phyloP scores from a whole-genome alignment of 2,888 invertebrate species.

The Diloba caeruleocephala region DNA sequence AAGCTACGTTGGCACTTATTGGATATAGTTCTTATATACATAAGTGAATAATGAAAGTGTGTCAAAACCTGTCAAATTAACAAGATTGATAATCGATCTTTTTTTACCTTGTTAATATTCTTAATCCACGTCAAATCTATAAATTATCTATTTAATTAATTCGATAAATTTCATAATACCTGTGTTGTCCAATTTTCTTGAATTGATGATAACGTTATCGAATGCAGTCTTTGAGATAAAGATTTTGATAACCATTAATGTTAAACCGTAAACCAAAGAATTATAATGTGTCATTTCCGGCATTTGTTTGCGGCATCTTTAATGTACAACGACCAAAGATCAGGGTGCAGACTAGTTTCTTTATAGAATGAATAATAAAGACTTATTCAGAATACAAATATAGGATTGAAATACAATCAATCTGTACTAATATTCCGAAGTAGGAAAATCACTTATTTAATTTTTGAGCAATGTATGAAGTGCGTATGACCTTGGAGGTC shows the following conservation, averaged over 20 bases:
- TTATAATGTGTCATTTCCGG: no score
- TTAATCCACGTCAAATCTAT: not conserved
- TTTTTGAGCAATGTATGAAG: conserved; percentile 66
- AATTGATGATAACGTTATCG: conserved; percentile 32
- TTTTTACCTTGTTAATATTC: no score
- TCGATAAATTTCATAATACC: conserved; percentile 16
- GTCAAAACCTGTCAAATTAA: not conserved
- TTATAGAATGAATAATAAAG: conserved; percentile 28
- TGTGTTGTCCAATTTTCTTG: conserved; percentile 3
- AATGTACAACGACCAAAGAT: conserved; percentile 8
- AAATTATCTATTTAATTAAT: conserved; percentile 12
- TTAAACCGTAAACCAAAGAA: no score
- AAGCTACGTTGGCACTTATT: conserved; percentile 60
- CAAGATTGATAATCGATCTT: not conserved
- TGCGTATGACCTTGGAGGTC: conserved; percentile 27
- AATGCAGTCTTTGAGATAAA: conserved; percentile 64
- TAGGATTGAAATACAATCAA: conserved; percentile 34
- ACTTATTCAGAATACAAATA: conserved; percentile 35
- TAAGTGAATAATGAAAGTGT: conserved; percentile 7
- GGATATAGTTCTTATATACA: no score
- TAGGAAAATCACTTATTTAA: conserved; percentile 56
- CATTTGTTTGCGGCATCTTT: not conserved
- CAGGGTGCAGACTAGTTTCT: conserved; percentile 37
- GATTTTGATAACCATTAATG: no score
- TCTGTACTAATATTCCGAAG: conserved; percentile 41